Percentiles rank a stretch among this genome's conserved stretches.
These are phyloP conservation scores for Unio pictorum DNA, from an alignment of 2,888 invertebrate genomes.

Conservation along the genomic window DNA sequence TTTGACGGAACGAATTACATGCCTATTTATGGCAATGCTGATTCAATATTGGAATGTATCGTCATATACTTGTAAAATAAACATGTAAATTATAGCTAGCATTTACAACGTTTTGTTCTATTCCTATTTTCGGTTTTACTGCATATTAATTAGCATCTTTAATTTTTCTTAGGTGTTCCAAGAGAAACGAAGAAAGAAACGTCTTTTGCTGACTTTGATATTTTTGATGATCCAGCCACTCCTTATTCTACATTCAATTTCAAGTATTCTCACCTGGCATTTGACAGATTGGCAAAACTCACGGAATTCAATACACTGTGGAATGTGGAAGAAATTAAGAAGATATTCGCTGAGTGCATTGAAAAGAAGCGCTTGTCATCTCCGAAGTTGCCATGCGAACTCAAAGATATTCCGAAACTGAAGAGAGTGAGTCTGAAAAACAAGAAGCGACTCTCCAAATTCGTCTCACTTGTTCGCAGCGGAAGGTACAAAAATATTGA, in stretches of 20 bases:
- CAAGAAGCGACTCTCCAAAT: constrained; percentile 36
- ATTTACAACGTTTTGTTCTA: background rate
- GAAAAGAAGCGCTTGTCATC: constrained; percentile 45
- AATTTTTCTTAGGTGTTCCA: constrained; percentile 63
- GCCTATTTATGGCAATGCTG: too few species aligned
- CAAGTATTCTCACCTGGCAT: constrained; percentile 69
- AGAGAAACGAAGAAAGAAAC: constrained; percentile 70
- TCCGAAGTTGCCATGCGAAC: constrained; percentile 38
- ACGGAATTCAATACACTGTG: constrained; percentile 72
- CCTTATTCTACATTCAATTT: constrained; percentile 73
- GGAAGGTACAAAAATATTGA: constrained; percentile 24
- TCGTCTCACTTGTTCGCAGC: constrained; percentile 30
- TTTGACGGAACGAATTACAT: too few species aligned
- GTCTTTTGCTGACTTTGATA: constrained; percentile 70
- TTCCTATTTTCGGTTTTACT: background rate
- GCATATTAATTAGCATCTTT: background rate
- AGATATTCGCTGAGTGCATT: constrained; percentile 60
- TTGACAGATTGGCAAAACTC: constrained; percentile 71
- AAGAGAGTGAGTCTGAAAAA: constrained; percentile 48
- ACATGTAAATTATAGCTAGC: background rate
- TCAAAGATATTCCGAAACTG: constrained; percentile 45
- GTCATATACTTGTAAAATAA: background rate
- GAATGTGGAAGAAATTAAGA: constrained; percentile 68
- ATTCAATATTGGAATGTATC: too few species aligned
- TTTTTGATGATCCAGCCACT: constrained; percentile 71